Percentiles rank a stretch among this genome's conserved stretches.
phyloP scores from a whole-genome alignment of 1,140 invertebrate species.

The Neelides sp. region DNA sequence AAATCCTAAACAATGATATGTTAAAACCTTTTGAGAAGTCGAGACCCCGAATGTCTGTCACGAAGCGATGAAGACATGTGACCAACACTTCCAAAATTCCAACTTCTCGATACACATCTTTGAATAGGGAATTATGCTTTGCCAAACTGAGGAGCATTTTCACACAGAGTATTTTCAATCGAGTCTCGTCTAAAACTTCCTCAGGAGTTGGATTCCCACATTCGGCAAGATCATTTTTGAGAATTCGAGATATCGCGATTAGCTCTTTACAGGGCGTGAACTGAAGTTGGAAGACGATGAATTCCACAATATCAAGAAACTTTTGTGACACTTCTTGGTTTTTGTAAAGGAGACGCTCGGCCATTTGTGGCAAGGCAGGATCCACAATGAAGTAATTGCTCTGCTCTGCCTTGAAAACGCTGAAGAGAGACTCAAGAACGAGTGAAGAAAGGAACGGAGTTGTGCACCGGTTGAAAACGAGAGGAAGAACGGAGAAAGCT shows the following conservation, averaged over 20 bases:
- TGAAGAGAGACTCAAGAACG: conserved; percentile 88
- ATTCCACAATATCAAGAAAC: conserved; percentile 89
- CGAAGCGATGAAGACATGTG: conserved; percentile 77
- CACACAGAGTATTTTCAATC: conserved; percentile 29
- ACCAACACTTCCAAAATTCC: conserved; percentile 94
- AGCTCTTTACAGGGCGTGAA: conserved; percentile 98
- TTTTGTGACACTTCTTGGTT: conserved; percentile 81
- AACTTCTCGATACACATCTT: conserved; percentile 96
- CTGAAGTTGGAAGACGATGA: conserved; percentile 91
- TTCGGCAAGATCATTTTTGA: conserved; percentile 22
- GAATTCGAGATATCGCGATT: conserved; percentile 65
- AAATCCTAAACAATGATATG: neutral
- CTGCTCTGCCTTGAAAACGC: conserved; percentile 92
- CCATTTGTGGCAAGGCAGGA: conserved; percentile 72
- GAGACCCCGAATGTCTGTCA: conserved; percentile 50
- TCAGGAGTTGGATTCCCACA: neutral
- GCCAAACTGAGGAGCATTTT: conserved; percentile 32
- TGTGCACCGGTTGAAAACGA: conserved; percentile 78
- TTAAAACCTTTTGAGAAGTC: conserved; percentile 20
- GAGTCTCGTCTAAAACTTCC: conserved; percentile 20
- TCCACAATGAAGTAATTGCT: conserved; percentile 98
- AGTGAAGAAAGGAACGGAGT: conserved; percentile 71
- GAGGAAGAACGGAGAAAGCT: conserved; percentile 89
- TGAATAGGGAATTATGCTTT: conserved; percentile 81
- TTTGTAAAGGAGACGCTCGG: conserved; percentile 86